A percentile compares a stretch with the other conserved stretches of the same genome.
phyloP scores from a whole-genome alignment of 2,888 invertebrate genomes.

The Clivina fossor region DNA sequence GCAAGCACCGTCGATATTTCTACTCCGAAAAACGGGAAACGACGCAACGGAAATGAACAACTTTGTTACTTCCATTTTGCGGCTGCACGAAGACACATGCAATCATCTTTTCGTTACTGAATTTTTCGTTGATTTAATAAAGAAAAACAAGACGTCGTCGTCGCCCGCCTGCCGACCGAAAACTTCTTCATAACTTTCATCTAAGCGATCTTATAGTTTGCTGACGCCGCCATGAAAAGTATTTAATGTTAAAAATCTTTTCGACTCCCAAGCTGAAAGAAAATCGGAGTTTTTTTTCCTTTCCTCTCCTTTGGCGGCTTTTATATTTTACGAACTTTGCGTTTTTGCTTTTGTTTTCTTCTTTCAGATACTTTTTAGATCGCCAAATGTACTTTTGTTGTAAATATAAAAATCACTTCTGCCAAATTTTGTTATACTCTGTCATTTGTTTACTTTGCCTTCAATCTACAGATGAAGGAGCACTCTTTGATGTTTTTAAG shows the following conservation, averaged over 20 bases:
- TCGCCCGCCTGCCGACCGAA: neutral
- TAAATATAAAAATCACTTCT: slow-evolving; percentile 27
- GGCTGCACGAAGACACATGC: slow-evolving; percentile 13
- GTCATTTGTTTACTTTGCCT: slow-evolving; percentile 20
- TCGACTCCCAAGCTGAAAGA: no score
- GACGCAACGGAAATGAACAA: slow-evolving; percentile 31
- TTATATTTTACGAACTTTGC: slow-evolving; percentile 25
- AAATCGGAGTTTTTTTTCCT: slow-evolving; percentile 9
- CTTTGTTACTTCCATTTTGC: slow-evolving; percentile 27
- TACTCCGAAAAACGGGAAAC: no score
- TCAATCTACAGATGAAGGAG: no score
- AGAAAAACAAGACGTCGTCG: slow-evolving; percentile 27
- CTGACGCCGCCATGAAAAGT: slow-evolving; percentile 31
- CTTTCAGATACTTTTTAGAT: slow-evolving; percentile 18
- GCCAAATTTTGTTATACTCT: slow-evolving; percentile 12
- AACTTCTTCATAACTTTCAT: slow-evolving; percentile 27
- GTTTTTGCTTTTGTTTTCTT: slow-evolving; percentile 22
- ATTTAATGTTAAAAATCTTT: slow-evolving; percentile 27
- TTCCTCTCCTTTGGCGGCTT: slow-evolving; percentile 2
- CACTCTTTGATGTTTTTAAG: no score
- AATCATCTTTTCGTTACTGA: slow-evolving; percentile 11
- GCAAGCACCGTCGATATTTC: no score
- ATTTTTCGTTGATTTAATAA: slow-evolving; percentile 32
- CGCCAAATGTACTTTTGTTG: slow-evolving; percentile 30
- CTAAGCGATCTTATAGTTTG: slow-evolving; percentile 30